phyloP scores from a whole-genome alignment of 2,113 vertebrate genomes.

The Kryptolebias marmoratus region DNA sequence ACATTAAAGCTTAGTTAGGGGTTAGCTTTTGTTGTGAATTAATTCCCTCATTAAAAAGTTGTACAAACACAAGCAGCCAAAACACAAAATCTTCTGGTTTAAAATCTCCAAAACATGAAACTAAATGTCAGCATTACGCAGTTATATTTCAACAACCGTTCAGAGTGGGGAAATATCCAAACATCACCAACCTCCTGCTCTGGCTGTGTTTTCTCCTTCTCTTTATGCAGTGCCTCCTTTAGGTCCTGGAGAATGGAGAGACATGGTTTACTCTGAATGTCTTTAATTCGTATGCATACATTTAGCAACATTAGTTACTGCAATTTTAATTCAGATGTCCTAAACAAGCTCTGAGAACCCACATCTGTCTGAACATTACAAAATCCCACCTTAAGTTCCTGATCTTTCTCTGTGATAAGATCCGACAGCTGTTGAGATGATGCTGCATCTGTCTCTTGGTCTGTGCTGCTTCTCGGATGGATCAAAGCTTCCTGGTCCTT shows the following conservation, averaged over 20 bases:
- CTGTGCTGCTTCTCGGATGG: conserved; percentile 74
- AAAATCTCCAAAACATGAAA: too few species aligned
- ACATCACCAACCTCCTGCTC: conserved; percentile 81
- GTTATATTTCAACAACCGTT: too few species aligned
- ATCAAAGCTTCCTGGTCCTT: conserved; percentile 86
- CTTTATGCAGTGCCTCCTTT: conserved; percentile 70
- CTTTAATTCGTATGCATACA: not conserved
- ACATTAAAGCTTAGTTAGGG: not conserved
- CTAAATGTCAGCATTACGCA: too few species aligned
- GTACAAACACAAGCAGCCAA: too few species aligned
- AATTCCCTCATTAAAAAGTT: not conserved
- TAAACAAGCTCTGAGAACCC: not conserved
- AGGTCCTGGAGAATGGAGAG: conserved; percentile 65
- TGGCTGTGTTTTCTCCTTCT: conserved; percentile 76
- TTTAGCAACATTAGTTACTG: too few species aligned
- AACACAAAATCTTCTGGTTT: too few species aligned
- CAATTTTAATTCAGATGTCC: not conserved
- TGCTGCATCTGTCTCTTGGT: conserved; percentile 57
- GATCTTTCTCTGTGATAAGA: conserved; percentile 78
- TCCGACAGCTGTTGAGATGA: conserved; percentile 72
- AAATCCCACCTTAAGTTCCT: conserved; percentile 82
- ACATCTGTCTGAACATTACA: not conserved
- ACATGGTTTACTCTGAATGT: conserved; percentile 10
- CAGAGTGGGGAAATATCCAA: not conserved
- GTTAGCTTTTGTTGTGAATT: not conserved